Evolutionary conservation across 2,113 vertebrate species (phyloP).

Genomic region (Pteropus alecto): DNA sequence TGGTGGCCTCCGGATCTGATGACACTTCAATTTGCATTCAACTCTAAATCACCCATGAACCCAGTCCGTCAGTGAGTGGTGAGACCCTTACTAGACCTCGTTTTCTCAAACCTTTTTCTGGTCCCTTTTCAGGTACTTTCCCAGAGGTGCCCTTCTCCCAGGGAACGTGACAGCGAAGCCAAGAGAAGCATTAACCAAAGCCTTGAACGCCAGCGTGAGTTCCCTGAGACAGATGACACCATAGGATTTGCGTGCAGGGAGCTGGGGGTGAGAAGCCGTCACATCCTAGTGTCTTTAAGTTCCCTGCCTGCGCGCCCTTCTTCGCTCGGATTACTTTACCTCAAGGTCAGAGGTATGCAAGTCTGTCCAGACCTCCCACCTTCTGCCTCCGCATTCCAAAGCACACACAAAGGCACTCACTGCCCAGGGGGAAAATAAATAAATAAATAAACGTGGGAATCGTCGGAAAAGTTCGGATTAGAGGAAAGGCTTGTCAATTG

Average conservation of each 20-base stretch:
- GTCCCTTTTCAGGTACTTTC: not conserved
- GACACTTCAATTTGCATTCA: not conserved
- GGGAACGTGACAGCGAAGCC: not conserved
- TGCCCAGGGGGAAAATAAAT: not conserved
- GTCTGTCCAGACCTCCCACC: not conserved
- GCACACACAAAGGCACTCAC: not conserved
- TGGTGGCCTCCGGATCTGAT: not conserved
- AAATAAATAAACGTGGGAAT: too few relatives aligned
- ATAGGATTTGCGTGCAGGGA: not conserved
- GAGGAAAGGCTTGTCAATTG: not conserved
- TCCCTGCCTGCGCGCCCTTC: too few relatives aligned
- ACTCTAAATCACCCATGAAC: not conserved
- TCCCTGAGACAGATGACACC: not conserved
- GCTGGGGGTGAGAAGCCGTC: not conserved
- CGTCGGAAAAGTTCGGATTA: not conserved
- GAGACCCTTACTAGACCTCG: not conserved
- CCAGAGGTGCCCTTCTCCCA: not conserved
- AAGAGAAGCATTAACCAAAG: not conserved
- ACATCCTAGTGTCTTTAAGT: too few relatives aligned
- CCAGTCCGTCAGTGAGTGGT: not conserved
- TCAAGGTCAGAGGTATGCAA: not conserved
- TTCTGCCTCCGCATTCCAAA: not conserved
- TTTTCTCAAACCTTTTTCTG: not conserved
- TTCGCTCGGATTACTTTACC: not conserved
- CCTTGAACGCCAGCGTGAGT: rapidly evolving